Base-by-base conservation (phyloP, 92 coral and sea anemone species). In the Bergia puertoricense region DNA sequence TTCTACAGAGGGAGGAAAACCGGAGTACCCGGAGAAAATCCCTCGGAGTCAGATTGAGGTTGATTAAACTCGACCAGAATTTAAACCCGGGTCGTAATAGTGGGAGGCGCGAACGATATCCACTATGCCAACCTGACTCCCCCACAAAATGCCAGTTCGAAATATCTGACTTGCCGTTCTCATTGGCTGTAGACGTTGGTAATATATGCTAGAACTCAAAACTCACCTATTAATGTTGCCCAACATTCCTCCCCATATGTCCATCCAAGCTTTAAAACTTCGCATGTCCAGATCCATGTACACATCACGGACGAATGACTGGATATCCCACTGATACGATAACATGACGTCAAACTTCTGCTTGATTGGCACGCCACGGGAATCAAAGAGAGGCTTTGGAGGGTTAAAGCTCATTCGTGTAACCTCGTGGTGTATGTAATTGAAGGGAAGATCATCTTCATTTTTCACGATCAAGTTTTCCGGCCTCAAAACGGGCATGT, bases 221-320 rank as follows among this genome's bases (percentile, higher is more conserved):
- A 62, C 68, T 43, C 23, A 71, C 87, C 87, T 84, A 85, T 94
- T 92, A 73, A 94, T 94, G 74, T 94, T 94, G 5, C 97, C 97
- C 48, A 90, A 95, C 97, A 94, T 94, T 15, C 97, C 97, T 1
- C 97, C 97, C 97, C 97, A 94, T 39, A 94, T 88, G 76, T 94
- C 97, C 97, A 94, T 94, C 97, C 97, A 94, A 30, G 94, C 94
- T 76, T 91, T 85, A 73, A 94, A 89, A 7, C 90, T 94, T 88
- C 94, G 85, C 86, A 92, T 85, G 88, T 92, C 93, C 80, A 94
- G 77, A 79, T 94, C 97, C 97, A 94, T 94, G 93, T 94, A 94
- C 74, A 94, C 88, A 46, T 94, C 93, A 48, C 97, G 85, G 45
- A 94, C 97, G 75, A 94, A 94, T n/a, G 77, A 67, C 77, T 94